Evolutionary conservation across 2,888 invertebrate species (phyloP).

Genomic region (Chrysodeixis includens): DNA sequence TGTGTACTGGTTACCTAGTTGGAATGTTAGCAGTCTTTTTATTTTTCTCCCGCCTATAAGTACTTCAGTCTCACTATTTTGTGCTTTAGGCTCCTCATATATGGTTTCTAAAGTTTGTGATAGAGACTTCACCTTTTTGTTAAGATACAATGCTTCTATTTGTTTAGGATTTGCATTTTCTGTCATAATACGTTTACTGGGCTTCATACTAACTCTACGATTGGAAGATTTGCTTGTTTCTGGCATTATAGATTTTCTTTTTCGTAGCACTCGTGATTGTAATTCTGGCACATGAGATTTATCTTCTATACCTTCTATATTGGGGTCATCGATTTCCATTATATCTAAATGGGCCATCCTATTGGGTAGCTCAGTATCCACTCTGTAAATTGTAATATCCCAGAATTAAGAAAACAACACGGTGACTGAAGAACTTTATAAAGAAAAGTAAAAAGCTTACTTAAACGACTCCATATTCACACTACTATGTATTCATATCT

Average conservation of each 20-base stretch:
- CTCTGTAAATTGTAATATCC: constrained; percentile 65
- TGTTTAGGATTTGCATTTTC: constrained; percentile 82
- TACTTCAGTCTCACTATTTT: constrained; percentile 76
- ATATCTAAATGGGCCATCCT: constrained; percentile 86
- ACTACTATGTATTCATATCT: not conserved
- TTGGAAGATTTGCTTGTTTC: constrained; percentile 79
- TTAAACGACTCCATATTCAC: constrained; percentile 69
- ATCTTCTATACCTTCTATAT: constrained; percentile 52
- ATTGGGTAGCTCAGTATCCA: constrained; percentile 79
- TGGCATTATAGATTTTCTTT: constrained; percentile 77
- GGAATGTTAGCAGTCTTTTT: constrained; percentile 89
- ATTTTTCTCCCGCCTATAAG: constrained; percentile 88
- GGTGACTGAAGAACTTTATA: not conserved
- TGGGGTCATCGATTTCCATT: constrained; percentile 77
- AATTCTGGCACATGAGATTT: constrained; percentile 64
- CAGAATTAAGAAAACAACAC: constrained; percentile 7
- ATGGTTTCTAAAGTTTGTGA: constrained; percentile 90
- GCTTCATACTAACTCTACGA: constrained; percentile 85
- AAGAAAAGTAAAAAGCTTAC: constrained; percentile 56
- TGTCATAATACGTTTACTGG: constrained; percentile 78
- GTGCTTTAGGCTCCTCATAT: constrained; percentile 90
- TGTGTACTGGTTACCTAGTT: constrained; percentile 82
- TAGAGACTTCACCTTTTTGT: constrained; percentile 86
- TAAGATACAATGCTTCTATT: constrained; percentile 88
- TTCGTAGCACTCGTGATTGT: constrained; percentile 76